Evolutionary conservation across 2,888 invertebrate genomes (phyloP), one percentile per base, ranked within the genome.

Genomic region (Aricia artaxerxes): DNA sequence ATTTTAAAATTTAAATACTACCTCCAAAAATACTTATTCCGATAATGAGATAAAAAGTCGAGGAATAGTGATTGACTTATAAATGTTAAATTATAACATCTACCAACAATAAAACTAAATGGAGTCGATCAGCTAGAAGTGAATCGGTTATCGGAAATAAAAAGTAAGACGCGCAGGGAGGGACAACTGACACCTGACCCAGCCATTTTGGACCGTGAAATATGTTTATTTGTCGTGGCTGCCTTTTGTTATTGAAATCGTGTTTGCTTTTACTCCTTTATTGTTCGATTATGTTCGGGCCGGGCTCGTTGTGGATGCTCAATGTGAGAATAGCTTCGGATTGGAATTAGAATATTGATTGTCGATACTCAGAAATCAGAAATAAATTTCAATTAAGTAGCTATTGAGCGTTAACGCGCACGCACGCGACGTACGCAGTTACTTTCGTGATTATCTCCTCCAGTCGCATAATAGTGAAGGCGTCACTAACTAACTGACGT

Each of bases 201-300:
- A 92, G 93, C 92, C 94, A 93, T 93, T 94, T 94, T 92, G 90
- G 93, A 89, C 92, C 91, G 90, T 94, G 94, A 94, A 94, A 94
- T 94, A 94, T 94, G 93, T 94, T 94, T 94, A 94, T 94, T 94
- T 94, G 94, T 93, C 93, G 91, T 92, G 91, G 91, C 87, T 90
- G 89, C 88, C 91, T 89, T 94, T 94, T 94, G 94, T 94, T 93
- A 94, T 94, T 94, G 91, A 94, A 94, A 94, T 94, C 90, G 89
- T 94, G 93, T 94, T 94, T 94, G 93, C 92, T 94, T 93, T 89
- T 92, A 93, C 93, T 93, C 92, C 92, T 93, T 93, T 92, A 94
- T 94, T 94, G 92, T 94, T 92, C 92, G 93, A 92, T 92, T 93
- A 92, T 93, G 90, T 91, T 89, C 86, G 85, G 87, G 87, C 88